Conservation (phyloP, 2,888 invertebrate genomes). For the Andrena hattorfiana region DNA sequence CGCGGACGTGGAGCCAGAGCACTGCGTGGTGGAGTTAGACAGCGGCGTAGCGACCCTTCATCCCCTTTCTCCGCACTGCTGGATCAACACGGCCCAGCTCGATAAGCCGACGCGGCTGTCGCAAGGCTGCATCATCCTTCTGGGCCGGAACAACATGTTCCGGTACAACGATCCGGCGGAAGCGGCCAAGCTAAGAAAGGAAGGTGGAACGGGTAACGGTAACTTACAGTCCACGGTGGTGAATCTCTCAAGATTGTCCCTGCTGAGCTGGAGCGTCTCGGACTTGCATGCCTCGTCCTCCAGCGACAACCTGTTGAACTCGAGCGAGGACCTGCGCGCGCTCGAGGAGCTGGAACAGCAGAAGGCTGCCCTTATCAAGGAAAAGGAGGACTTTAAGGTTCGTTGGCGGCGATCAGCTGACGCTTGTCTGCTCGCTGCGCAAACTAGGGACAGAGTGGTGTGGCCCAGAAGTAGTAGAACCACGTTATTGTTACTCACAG, state of each 20-base stretch:
- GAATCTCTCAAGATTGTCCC: slow-evolving; percentile 92
- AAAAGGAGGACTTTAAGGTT: slow-evolving; percentile 85
- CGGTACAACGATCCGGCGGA: slow-evolving; percentile 96
- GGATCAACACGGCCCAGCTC: slow-evolving; percentile 93
- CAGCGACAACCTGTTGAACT: slow-evolving; percentile 82
- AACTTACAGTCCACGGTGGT: slow-evolving; percentile 85
- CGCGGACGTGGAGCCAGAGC: slow-evolving; percentile 91
- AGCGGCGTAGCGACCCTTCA: slow-evolving; percentile 91
- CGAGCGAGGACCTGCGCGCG: slow-evolving; percentile 83
- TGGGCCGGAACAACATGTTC: slow-evolving; percentile 93
- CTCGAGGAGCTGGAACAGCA: slow-evolving; percentile 83
- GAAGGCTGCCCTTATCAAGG: slow-evolving; percentile 83
- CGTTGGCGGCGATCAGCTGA: not conserved
- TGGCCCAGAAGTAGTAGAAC: not conserved
- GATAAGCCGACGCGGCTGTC: slow-evolving; percentile 92
- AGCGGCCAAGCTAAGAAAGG: slow-evolving; percentile 93
- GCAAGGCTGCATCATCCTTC: slow-evolving; percentile 92
- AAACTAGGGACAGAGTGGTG: not conserved
- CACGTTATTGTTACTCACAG: too few species aligned
- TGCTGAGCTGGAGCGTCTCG: slow-evolving; percentile 93
- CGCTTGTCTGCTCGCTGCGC: not conserved
- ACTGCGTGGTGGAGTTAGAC: slow-evolving; percentile 90
- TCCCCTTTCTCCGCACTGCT: slow-evolving; percentile 90
- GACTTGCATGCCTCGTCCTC: slow-evolving; percentile 89
- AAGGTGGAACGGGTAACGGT: slow-evolving; percentile 88